Conservation (phyloP, 2,113 vertebrate genomes). For the Amphiprion percula region DNA sequence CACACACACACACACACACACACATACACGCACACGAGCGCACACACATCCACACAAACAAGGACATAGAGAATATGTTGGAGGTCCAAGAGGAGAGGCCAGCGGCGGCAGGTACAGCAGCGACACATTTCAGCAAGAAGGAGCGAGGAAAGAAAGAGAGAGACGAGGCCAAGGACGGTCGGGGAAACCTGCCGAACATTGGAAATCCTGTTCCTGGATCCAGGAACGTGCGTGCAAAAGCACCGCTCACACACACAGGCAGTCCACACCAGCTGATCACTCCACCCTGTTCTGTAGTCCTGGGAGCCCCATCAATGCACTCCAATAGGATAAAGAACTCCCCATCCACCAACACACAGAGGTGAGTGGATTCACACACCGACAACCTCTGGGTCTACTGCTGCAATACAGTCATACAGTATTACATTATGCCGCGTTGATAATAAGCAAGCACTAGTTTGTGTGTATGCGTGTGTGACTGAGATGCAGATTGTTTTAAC, state of each 20-base stretch:
- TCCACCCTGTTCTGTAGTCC: conserved; percentile 82
- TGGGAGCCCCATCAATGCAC: conserved; percentile 84
- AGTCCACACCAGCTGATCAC: conserved; percentile 84
- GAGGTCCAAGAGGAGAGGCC: conserved; percentile 85
- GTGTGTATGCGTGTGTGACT: background rate
- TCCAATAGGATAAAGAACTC: conserved; percentile 83
- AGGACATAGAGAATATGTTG: conserved; percentile 82
- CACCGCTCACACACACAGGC: conserved; percentile 77
- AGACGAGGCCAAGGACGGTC: conserved; percentile 80
- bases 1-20: conserved; percentile 30
- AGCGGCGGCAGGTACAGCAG: conserved; percentile 83
- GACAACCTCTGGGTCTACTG: background rate
- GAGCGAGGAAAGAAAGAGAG: conserved; percentile 83
- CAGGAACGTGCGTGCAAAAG: conserved; percentile 79
- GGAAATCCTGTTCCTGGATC: conserved; percentile 76
- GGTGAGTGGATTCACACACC: conserved; percentile 62
- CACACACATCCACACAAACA: conserved; percentile 60
- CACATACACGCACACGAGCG: conserved; percentile 11
- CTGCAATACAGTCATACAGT: background rate
- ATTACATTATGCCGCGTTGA: background rate
- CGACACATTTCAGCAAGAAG: conserved; percentile 83
- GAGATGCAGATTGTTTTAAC: conserved; percentile 10
- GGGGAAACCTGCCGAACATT: conserved; percentile 77
- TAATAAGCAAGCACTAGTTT: conserved; percentile 3
- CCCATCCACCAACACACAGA: conserved; percentile 84